Evolutionary conservation across 2,888 invertebrate genomes (phyloP), one percentile per base, ranked within the genome.

Genomic region (Andrena marginata): DNA sequence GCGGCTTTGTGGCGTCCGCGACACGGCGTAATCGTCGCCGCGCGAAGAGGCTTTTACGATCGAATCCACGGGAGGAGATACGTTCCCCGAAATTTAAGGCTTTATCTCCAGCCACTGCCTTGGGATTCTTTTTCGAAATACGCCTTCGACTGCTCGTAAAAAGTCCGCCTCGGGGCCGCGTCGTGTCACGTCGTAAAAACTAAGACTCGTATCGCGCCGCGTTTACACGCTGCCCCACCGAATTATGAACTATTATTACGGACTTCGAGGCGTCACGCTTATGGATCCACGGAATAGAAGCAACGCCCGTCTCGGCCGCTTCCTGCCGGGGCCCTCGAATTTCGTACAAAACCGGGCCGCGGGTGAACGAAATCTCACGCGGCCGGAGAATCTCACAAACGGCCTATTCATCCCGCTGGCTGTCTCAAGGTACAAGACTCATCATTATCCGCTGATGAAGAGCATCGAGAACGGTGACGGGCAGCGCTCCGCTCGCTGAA

Each of bases 401-500:
- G 85, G 60, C 49, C 79, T 80, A 89, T 89, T 89, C 89, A 89
- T 89, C 83, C 87, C 64, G 60, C 20, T 42, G 75, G 79, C 85
- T 78, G 89, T 86, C 83, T 69, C 84, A 86, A 89, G 88, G 87
- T 89, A 91, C 85, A 90, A 92, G 90, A 91, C 89, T 89, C 89
- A 85, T 92, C 91, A 90, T 92, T 92, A 90, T 92, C 86, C 85
- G 85, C 78, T 88, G 89, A 92, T 90, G 92, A 91, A 90, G 90
- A 90, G 90, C 90, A 90, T 89, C 89, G 88, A 86, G 87, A 85
- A 84, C 84, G 88, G 89, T 90, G 89, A 89, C 87, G 89, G 85
- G 86, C 84, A 70, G 85, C 72, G 80, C 84, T 83, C 42, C 79
- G 86, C 75, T 77, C 83, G 80, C 77, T 85, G 82, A 91, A 90